A percentile compares a stretch with the other conserved stretches of the same genome.
Conservation (phyloP, 2,797 vertebrate genomes). For the Lacerta bilineata region DNA sequence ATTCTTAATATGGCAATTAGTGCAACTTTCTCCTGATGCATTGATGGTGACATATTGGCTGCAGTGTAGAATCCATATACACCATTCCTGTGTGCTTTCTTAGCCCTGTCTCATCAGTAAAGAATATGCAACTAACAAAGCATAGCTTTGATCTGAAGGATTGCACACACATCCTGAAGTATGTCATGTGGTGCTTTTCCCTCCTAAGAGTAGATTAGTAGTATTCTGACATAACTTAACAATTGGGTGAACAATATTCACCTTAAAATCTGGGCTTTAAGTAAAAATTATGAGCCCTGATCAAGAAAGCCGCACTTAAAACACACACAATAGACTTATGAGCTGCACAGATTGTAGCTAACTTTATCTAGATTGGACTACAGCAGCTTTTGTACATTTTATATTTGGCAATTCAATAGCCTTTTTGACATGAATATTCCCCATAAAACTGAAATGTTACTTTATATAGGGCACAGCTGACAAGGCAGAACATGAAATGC, state of each 20-base stretch:
- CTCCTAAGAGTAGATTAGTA: background rate
- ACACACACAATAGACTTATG: too few relatives aligned
- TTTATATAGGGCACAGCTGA: constrained; percentile 1
- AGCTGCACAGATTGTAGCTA: background rate
- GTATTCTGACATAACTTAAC: background rate
- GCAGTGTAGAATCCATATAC: background rate
- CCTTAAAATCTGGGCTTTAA: background rate
- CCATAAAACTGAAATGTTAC: background rate
- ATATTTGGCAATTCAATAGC: background rate
- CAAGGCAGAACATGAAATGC: constrained; percentile 14
- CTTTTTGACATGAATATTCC: constrained; percentile 1
- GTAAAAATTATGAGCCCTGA: background rate
- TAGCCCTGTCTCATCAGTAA: background rate
- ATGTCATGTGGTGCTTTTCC: background rate
- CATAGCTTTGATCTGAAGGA: background rate
- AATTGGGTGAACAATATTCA: background rate
- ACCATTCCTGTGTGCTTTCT: background rate
- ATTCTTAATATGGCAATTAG: constrained; percentile 7
- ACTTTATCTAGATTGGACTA: background rate
- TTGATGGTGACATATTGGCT: background rate
- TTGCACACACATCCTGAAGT: background rate
- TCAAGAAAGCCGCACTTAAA: background rate
- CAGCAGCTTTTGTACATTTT: background rate
- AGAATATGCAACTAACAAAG: background rate
- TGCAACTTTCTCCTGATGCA: background rate